Base-by-base conservation (phyloP, 1,140 invertebrate species). In the Bombus polaris region DNA sequence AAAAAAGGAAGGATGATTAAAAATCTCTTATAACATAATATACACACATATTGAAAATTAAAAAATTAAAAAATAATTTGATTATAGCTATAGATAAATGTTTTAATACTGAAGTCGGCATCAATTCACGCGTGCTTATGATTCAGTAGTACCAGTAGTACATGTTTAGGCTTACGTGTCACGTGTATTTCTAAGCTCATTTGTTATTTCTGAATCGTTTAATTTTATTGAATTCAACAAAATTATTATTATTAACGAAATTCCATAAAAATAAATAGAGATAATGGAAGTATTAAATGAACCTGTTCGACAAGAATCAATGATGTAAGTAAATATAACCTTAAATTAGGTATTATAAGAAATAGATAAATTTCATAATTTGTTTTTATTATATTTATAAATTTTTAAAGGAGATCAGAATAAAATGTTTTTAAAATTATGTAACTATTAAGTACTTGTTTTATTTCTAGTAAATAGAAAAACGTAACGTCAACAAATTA, bases 251-350 rank as follows among this genome's bases (percentile, higher is more conserved):
- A 53, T 53, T 81, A 44, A 3, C 1, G 37, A 42, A 65, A 18
- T 22, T 74, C 0, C 44, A 25, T 53, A 35, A 32, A 70, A 66
- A 47, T 70, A 77, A 44, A 42, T n/a, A 18, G 10, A 28, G 32
- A 65, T 9, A 59, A 85, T 85, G 83, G 76, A 80, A 53, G 1
- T n/a, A 2, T 59, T 85, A 39, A 35, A 65, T 39, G 68, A 85
- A 25, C 77, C 77, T 32, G 13, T 80, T 39, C 35, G 25, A 15
- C 83, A 85, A 53, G 39, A 80, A 10, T 13, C 57, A 22, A 73
- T 72, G 53, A 42, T 85, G 82, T 84, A 71, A 71, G 82, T 79
- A 70, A 71, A 71, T 5, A n/a, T 84, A 71, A 84, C 53, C 75
- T 79, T n/a, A 57, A 83, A 42, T 39, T 35, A n/a, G 9, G 18